Conservation (phyloP, 2,113 vertebrate species). For the Actenoides lindsayi region DNA sequence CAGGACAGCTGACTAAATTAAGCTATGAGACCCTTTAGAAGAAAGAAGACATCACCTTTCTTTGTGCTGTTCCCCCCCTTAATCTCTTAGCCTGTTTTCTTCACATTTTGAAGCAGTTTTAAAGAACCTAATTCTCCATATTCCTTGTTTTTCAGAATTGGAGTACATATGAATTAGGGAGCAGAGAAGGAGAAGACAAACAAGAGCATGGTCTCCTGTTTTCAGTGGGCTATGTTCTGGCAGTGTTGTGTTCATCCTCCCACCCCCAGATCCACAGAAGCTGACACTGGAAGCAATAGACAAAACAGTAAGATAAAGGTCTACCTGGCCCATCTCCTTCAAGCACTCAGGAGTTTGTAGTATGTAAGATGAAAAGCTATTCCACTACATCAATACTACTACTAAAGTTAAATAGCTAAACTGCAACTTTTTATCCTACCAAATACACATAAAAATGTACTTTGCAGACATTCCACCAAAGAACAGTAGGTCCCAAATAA, state of each 20-base stretch:
- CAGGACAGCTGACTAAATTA: background rate
- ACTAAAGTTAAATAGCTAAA: constrained; percentile 35
- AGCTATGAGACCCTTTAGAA: background rate
- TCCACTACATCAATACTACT: background rate
- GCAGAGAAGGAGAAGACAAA: background rate
- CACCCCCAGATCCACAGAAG: background rate
- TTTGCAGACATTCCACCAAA: constrained; percentile 12
- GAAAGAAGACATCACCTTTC: background rate
- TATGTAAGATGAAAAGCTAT: background rate
- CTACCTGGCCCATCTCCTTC: background rate
- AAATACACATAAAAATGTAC: constrained; percentile 18
- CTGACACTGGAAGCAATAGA: background rate
- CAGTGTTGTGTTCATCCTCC: background rate
- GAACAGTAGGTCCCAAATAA: constrained; percentile 18
- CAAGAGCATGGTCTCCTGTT: background rate
- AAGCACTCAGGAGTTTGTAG: background rate
- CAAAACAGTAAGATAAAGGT: background rate
- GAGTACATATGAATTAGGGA: background rate
- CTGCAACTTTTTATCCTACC: constrained; percentile 14
- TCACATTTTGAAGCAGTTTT: background rate
- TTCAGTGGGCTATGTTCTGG: background rate
- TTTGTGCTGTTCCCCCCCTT: background rate
- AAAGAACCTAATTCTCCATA: background rate
- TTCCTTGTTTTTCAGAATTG: background rate
- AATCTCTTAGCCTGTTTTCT: background rate